Conservation (phyloP, 2,113 vertebrate species). For the Oryzias celebensis region DNA sequence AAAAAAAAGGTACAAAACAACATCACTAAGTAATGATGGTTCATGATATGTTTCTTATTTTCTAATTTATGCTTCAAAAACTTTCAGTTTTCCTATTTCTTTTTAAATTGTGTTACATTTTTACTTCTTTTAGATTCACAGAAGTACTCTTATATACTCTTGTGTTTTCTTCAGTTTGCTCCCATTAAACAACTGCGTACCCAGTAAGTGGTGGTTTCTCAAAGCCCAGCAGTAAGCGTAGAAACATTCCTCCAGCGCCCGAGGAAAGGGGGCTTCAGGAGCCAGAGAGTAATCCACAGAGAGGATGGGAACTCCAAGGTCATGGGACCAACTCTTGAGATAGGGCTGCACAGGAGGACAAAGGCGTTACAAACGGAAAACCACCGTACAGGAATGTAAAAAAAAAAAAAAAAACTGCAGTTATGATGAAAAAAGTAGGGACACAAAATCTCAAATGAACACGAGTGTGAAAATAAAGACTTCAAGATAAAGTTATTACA, state of each 20-base stretch:
- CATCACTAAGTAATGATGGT: too few relatives aligned
- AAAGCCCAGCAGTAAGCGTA: constrained; percentile 93
- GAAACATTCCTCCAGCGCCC: constrained; percentile 91
- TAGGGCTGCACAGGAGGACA: constrained; percentile 76
- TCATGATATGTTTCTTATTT: too few relatives aligned
- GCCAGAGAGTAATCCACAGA: constrained; percentile 91
- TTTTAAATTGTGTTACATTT: too few relatives aligned
- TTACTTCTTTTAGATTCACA: too few relatives aligned
- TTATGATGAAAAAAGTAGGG: constrained; percentile 23
- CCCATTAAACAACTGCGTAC: constrained; percentile 52
- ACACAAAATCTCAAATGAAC: not conserved
- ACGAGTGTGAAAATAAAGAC: not conserved
- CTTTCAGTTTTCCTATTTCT: too few relatives aligned
- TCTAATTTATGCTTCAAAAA: too few relatives aligned
- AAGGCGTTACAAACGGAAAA: constrained; percentile 1
- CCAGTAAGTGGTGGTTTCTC: constrained; percentile 82
- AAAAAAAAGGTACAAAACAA: too few relatives aligned
- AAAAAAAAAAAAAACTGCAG: constrained; percentile 15
- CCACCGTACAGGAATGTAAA: constrained; percentile 23
- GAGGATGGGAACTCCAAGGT: constrained; percentile 84
- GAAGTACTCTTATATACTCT: too few relatives aligned
- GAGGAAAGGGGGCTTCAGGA: constrained; percentile 88
- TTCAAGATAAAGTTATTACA: constrained; percentile 31
- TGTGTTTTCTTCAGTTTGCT: too few relatives aligned
- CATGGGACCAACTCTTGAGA: constrained; percentile 88